Evolutionary conservation across 2,113 vertebrate species (phyloP).

Genomic region (Albula goreensis): DNA sequence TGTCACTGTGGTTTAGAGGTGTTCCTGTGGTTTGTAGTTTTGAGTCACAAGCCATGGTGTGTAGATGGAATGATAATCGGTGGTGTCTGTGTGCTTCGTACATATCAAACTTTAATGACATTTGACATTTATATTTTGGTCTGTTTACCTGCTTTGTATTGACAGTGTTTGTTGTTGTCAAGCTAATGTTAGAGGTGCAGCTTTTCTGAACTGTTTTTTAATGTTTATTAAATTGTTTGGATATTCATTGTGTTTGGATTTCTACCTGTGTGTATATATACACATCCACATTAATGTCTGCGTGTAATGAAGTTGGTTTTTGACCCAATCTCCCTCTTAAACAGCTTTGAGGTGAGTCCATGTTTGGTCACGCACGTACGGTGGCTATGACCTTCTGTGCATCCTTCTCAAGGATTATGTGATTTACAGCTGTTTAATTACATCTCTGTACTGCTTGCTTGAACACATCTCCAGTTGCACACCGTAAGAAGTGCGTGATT

Average conservation of each 20-base stretch:
- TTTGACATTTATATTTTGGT: neutral
- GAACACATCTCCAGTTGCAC: neutral
- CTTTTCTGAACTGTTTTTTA: neutral
- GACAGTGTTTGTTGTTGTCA: neutral
- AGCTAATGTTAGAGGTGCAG: neutral
- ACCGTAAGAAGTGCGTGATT: neutral
- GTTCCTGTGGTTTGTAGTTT: slow-evolving; percentile 29
- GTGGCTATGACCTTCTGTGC: neutral
- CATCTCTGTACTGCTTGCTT: neutral
- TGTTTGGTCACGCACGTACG: neutral
- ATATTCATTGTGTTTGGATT: neutral
- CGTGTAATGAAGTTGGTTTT: neutral
- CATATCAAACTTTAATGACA: neutral
- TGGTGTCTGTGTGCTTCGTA: slow-evolving; percentile 20
- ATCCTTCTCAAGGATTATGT: neutral
- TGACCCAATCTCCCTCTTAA: neutral
- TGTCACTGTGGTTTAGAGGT: slow-evolving; percentile 12
- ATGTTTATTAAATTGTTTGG: neutral
- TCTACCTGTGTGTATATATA: neutral
- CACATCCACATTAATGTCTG: neutral
- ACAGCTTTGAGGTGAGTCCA: neutral
- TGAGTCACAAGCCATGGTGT: slow-evolving; percentile 13
- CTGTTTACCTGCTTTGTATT: neutral
- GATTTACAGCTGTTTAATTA: neutral
- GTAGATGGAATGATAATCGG: neutral